Conservation (phyloP, 2,797 vertebrate species). For the Acrocephalus scirpaceus region DNA sequence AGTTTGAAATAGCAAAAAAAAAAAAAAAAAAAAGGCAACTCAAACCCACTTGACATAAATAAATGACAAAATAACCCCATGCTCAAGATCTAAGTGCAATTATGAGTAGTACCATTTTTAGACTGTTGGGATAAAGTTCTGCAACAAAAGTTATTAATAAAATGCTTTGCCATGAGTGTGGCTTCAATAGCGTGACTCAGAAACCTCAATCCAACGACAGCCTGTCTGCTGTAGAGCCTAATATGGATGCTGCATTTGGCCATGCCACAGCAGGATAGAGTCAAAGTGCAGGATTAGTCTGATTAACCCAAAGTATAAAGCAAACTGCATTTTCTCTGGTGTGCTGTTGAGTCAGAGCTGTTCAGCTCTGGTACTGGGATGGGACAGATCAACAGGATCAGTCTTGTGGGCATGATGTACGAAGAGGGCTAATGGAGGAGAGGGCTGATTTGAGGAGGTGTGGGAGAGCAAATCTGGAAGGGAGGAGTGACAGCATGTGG, state of each 20-base stretch:
- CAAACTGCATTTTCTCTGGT: conserved; percentile 9
- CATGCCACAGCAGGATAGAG: not conserved
- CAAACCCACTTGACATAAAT: not conserved
- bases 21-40: not conserved
- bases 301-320: not conserved
- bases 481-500: not conserved
- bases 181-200: not conserved
- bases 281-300: not conserved
- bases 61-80: not conserved
- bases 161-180: not conserved
- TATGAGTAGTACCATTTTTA: conserved; percentile 17
- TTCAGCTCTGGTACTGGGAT: not conserved
- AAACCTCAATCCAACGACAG: not conserved
- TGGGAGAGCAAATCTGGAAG: not conserved
- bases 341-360: not conserved
- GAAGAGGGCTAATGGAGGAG: not conserved
- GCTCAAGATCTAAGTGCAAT: not conserved
- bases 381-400: not conserved
- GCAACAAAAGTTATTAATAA: conserved; percentile 47
- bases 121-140: conserved; percentile 9
- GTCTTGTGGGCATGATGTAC: not conserved
- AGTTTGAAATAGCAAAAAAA: not conserved
- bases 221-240: not conserved
- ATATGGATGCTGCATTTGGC: not conserved
- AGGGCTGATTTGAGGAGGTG: not conserved